These are phyloP conservation scores for Drosophila pectinifera DNA, from an alignment of 1,140 invertebrate species.

Conservation along the genomic window DNA sequence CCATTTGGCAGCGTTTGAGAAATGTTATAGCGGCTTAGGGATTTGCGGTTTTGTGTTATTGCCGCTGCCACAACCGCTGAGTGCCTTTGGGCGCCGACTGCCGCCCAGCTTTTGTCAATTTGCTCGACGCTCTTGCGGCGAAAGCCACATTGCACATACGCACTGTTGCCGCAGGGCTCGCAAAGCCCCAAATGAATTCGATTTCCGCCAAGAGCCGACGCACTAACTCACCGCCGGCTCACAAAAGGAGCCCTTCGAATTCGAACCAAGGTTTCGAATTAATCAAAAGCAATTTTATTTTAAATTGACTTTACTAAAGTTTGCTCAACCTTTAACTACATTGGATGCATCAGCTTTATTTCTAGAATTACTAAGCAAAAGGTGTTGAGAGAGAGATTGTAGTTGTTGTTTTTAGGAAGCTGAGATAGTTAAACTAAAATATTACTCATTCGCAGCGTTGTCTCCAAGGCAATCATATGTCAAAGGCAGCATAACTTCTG, in stretches of 20 bases:
- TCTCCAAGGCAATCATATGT: too few species aligned
- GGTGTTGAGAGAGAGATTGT: background rate
- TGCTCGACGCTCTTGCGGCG: conserved; percentile 54
- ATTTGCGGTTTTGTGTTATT: conserved; percentile 77
- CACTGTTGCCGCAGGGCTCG: conserved; percentile 50
- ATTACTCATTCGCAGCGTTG: background rate
- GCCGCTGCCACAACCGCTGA: conserved; percentile 51
- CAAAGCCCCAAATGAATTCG: conserved; percentile 46
- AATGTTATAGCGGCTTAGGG: conserved; percentile 78
- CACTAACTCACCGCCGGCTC: conserved; percentile 17
- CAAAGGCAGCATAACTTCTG: background rate
- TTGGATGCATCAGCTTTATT: background rate
- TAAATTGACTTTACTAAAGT: background rate
- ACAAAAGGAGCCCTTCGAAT: background rate
- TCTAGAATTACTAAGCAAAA: too few species aligned
- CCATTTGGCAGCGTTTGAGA: conserved; percentile 64
- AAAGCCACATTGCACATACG: conserved; percentile 74
- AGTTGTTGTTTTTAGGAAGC: background rate
- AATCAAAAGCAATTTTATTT: conserved; percentile 27
- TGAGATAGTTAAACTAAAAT: background rate
- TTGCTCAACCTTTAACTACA: background rate
- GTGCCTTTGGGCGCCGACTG: conserved; percentile 44
- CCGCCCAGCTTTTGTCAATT: conserved; percentile 69
- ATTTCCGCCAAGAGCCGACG: conserved; percentile 35
- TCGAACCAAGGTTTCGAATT: conserved; percentile 8